Evolutionary conservation across 2,113 vertebrate species (phyloP), one percentile per base, ranked within the genome.

Genomic region (Tyto alba): DNA sequence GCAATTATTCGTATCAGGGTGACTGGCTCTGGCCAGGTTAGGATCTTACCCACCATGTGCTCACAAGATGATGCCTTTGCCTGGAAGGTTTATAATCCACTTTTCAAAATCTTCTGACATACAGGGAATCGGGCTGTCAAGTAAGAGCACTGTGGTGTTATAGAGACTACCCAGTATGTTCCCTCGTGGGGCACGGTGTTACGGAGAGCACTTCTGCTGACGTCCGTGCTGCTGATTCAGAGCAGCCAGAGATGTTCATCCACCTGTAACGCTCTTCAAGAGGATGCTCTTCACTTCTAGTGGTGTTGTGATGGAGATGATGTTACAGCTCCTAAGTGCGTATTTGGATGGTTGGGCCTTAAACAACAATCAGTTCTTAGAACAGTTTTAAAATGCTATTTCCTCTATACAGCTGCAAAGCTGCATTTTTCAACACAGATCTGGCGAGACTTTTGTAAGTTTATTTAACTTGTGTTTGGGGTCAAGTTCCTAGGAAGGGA

Each of bases 131-230:
- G 10, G 26, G 18, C 21, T 64, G 48, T 26, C 32, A 29, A 38
- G 11, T 34, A 57, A 36, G 6, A 59, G 50, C 27, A 9, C 21
- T 30, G 27, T 30, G n/a, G 40, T 14, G 47, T 60, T 66, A 17
- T 0, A 25, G 40, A 81, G 21, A 11, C 36, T n/a, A 22, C 47
- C n/a, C 32, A 48, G 30, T 63, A 36, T 11, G 0, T 29, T 41
- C 43, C 36, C 6, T 12, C 1, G 0, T 4, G 40, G n/a, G 55
- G 48, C 50, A 71, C 0, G 5, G 30, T 27, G 15, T 47, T 68
- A 52, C 0, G 1, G 62, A 85, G 50, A 64, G 16, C 16, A 2
- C 22, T 41, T 74, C 74, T 69, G 56, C 68, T 80, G 85, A 22
- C 0, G 2, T 64, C 62, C 0, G 0, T 59, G 50, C 79, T 74